A percentile compares a stretch with the other conserved stretches of the same genome.
These are phyloP conservation scores for Phylloscopus whistleri DNA, from an alignment of 2,113 vertebrate genomes.

Conservation along the genomic window DNA sequence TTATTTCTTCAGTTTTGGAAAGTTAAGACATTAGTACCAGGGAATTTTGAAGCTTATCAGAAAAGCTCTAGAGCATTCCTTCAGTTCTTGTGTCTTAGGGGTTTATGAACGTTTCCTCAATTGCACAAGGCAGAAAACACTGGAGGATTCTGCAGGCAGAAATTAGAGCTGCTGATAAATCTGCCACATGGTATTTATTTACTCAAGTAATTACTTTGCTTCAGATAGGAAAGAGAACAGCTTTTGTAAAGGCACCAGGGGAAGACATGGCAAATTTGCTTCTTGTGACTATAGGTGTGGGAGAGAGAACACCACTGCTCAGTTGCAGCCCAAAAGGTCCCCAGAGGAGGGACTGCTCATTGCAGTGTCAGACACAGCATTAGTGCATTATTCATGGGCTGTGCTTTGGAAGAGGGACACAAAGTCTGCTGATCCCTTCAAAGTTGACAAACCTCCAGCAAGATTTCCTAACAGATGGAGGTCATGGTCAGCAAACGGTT, in stretches of 20 bases:
- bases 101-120: neutral
- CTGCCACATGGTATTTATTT: neutral
- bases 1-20: neutral
- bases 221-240: neutral
- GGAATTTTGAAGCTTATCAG: neutral
- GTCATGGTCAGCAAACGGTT: rapidly evolving
- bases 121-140: neutral
- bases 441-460: neutral
- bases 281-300: rapidly evolving
- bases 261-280: neutral
- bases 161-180: neutral
- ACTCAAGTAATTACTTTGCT: neutral
- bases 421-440: neutral
- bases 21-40: neutral
- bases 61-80: neutral
- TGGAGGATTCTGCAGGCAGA: neutral
- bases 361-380: neutral
- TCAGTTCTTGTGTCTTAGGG: neutral
- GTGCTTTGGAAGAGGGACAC: neutral
- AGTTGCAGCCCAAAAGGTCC: neutral
- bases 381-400: neutral
- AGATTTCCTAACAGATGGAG: neutral
- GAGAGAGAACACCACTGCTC: neutral
- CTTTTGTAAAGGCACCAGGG: neutral
- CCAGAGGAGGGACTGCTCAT: neutral